These are phyloP conservation scores for Montipora efflorescens DNA, from an alignment of 64 coral and sea anemone species.

Conservation along the genomic window DNA sequence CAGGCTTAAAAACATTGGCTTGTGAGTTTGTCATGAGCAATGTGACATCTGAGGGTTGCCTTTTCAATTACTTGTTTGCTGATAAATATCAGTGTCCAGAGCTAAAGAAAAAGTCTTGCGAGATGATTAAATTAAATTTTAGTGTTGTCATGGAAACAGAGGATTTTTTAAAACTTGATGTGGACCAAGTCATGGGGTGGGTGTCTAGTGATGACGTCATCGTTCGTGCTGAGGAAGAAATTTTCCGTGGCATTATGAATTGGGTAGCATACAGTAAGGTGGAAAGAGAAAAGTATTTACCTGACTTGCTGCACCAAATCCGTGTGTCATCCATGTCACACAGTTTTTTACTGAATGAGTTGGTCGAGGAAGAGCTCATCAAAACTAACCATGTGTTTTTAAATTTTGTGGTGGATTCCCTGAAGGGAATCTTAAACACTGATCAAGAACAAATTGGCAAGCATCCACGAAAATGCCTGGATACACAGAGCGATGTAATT, in stretches of 20 bases:
- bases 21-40: background rate
- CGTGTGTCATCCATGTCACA: background rate
- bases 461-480: background rate
- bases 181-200: constrained; percentile 4
- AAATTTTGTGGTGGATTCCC: background rate
- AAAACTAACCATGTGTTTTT: background rate
- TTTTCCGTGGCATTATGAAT: constrained; percentile 8
- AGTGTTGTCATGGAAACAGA: background rate
- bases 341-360: background rate
- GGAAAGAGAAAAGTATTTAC: constrained; percentile 13
- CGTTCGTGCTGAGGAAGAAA: constrained; percentile 22
- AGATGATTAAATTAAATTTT: background rate
- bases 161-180: background rate
- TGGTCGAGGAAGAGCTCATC: background rate
- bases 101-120: background rate
- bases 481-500: background rate
- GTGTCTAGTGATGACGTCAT: constrained; percentile 18
- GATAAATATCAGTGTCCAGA: background rate
- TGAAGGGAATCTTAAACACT: background rate
- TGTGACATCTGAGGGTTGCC: background rate
- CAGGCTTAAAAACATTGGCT: background rate
- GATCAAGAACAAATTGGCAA: too few species aligned
- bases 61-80: constrained; percentile 23
- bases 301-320: background rate
- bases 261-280: background rate